Conservation (phyloP, 2,113 vertebrate species). For the Pelecanoides urinatrix region DNA sequence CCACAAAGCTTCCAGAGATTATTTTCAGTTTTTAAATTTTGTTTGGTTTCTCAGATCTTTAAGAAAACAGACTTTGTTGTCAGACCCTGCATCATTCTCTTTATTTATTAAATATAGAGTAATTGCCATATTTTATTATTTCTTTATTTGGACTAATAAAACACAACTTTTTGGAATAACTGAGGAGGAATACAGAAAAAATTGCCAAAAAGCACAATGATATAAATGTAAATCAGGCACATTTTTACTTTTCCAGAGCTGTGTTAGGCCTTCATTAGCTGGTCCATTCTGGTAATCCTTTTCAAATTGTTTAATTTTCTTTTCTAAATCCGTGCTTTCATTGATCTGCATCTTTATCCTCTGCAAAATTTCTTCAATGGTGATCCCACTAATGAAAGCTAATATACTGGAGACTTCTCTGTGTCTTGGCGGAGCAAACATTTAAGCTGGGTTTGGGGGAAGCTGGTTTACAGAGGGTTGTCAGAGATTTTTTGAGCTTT, state of each 20-base stretch:
- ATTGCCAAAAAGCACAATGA: not conserved
- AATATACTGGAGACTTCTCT: not conserved
- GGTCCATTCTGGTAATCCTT: not conserved
- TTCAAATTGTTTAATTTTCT: slow-evolving; percentile 45
- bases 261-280: not conserved
- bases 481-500: not conserved
- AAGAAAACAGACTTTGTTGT: not conserved
- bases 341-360: not conserved
- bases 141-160: not conserved
- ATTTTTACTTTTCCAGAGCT: not conserved
- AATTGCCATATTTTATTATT: not conserved
- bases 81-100: not conserved
- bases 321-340: not conserved
- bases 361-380: not conserved
- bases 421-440: not conserved
- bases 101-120: not conserved
- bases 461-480: not conserved
- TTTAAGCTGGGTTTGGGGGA: not conserved
- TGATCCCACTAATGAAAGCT: not conserved
- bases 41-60: not conserved
- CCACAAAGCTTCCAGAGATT: not conserved
- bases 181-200: not conserved
- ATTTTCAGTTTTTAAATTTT: not conserved
- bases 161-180: not conserved
- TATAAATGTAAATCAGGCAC: slow-evolving; percentile 31